A percentile compares a stretch with the other conserved stretches of the same genome.
Evolutionary conservation across 2,113 vertebrate genomes (phyloP).

Genomic region (Octodon degus): DNA sequence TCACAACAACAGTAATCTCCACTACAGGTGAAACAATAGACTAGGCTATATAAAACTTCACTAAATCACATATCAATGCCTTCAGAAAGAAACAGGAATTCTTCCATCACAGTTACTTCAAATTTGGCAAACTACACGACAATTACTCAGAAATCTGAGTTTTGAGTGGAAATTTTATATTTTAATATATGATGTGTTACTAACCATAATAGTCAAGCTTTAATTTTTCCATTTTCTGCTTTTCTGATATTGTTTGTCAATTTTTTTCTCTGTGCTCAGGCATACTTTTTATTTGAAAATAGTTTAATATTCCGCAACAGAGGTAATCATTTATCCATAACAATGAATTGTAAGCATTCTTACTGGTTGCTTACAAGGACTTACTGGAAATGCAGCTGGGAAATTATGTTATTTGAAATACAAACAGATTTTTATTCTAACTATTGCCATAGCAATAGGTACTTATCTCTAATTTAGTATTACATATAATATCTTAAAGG

Average conservation of each 20-base stretch:
- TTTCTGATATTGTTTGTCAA: constrained; percentile 57
- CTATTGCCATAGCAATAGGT: constrained; percentile 7
- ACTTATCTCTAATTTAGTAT: constrained; percentile 47
- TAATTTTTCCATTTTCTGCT: constrained; percentile 58
- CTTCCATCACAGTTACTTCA: not conserved
- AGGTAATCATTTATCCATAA: constrained; percentile 44
- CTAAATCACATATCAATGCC: not conserved
- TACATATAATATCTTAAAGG: constrained; percentile 27
- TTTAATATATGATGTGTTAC: not conserved
- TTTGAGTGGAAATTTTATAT: constrained; percentile 24
- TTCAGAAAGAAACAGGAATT: not conserved
- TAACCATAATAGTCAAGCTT: not conserved
- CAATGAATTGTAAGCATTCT: constrained; percentile 31
- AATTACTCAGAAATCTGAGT: not conserved
- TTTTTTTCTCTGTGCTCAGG: not conserved
- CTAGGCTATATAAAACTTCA: not conserved
- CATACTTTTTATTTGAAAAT: constrained; percentile 33
- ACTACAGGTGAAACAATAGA: not conserved
- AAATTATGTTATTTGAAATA: constrained; percentile 39
- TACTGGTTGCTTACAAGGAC: not conserved
- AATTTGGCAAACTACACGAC: not conserved
- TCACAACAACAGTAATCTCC: not conserved
- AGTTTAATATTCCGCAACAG: constrained; percentile 46
- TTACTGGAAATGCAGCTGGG: constrained; percentile 25
- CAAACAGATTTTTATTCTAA: constrained; percentile 42